Conservation (phyloP, 2,888 invertebrate genomes). For the Luperina nickerlii region DNA sequence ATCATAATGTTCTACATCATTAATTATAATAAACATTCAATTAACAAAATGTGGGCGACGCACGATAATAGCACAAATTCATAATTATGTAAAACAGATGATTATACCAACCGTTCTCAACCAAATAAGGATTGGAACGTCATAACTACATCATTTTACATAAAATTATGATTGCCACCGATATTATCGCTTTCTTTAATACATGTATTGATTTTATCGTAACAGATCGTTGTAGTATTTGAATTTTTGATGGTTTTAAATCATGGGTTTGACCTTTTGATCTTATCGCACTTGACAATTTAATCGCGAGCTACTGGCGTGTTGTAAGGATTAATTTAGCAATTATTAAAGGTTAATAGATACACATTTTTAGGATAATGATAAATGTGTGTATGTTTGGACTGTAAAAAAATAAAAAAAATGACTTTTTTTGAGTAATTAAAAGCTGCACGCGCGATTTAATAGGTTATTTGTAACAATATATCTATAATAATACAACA, state of each 20-base stretch:
- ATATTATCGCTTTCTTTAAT: constrained; percentile 39
- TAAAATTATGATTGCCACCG: constrained; percentile 22
- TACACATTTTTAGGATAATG: constrained; percentile 23
- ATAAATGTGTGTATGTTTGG: constrained; percentile 2
- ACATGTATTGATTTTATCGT: constrained; percentile 39
- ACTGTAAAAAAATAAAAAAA: constrained; percentile 1
- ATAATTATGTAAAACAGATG: constrained; percentile 43
- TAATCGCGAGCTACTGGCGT: constrained; percentile 44
- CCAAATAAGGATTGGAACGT: constrained; percentile 11
- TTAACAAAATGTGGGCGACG: constrained; percentile 27
- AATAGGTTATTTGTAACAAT: neutral
- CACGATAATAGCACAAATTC: constrained; percentile 12
- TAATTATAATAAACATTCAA: constrained; percentile 57
- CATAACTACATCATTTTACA: constrained; percentile 17
- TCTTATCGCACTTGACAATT: constrained; percentile 42
- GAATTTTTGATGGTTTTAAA: constrained; percentile 25
- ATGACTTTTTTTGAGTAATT: neutral
- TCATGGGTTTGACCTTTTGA: constrained; percentile 44
- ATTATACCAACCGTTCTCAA: constrained; percentile 11
- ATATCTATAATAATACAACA: neutral
- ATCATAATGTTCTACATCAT: constrained; percentile 43
- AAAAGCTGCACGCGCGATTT: neutral
- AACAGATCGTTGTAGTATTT: constrained; percentile 20
- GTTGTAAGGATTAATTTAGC: constrained; percentile 23
- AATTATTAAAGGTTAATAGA: constrained; percentile 57